These are phyloP conservation scores for rabbit (Oryctolagus cuniculus) DNA, from an alignment of 2,113 vertebrate genomes.

Conservation along the genomic window mOryCun1.1 NC_091433.1:106796001-106796500, in stretches of 20 bases:
- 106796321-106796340: constrained; percentile 92
- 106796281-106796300: constrained; percentile 86
- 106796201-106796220: constrained; percentile 78
- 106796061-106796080: constrained; percentile 87
- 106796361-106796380: constrained; percentile 90
- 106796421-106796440: constrained; percentile 85
- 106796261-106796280: constrained; percentile 83
- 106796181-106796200: constrained; percentile 68
- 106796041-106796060: constrained; percentile 87
- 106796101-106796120: constrained; percentile 81
- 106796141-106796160: constrained; percentile 71
- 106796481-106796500: constrained; percentile 90
- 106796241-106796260: constrained; percentile 67
- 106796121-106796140: constrained; percentile 75
- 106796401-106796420: constrained; percentile 93
- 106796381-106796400: constrained; percentile 92
- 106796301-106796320: constrained; percentile 87
- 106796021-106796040: constrained; percentile 81
- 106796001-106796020: constrained; percentile 91
- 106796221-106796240: constrained; percentile 68
- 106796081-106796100: constrained; percentile 86
- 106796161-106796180: constrained; percentile 72
- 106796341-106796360: constrained; percentile 88
- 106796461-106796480: constrained; percentile 87
- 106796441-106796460: constrained; percentile 86